Evolutionary conservation across 1,140 invertebrate genomes (phyloP), one percentile per base, ranked within the genome.

Genomic region (Drosophila jambulina): DNA sequence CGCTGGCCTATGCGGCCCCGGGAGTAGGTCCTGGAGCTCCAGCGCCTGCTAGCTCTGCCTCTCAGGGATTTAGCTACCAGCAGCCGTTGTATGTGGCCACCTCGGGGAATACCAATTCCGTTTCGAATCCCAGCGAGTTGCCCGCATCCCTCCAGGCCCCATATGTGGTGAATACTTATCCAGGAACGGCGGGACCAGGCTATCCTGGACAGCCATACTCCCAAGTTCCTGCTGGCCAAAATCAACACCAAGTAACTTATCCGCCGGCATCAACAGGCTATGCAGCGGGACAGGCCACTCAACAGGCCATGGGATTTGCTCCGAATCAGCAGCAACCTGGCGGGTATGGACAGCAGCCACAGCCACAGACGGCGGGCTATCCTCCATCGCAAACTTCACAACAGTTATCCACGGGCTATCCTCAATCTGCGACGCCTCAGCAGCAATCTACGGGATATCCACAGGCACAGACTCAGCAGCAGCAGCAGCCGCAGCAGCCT

Each of bases 61-160:
- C 63, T 0, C 79, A 75, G 19, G 72, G 61, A 23, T 90, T 69
- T 21, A 88, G 62, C 64, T 62, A 84, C 34, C 85, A 88, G 74
- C 86, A 88, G 59, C 91, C 87, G 0, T 60, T 91, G 38, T 92
- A 91, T 77, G 86, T 91, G 59, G 77, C 91, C 32, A 92, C 91
- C 7, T 75, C 81, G 6, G 38, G n/a, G 4, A 62, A 53, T 29
- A 3, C 51, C 8, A 46, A 62, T 12, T 48, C 57, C 0, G 51
- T 29, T 49, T n/a, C 56, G 9, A 53, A 76, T 27, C 46, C 54
- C 10, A 23, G 10, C 23, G 51, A 68, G 25, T 17, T 63, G n/a
- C 49, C 57, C 19, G 2, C 63, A 4, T 45, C 65, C 7, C 29
- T 67, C 0, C 78, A 80, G 23, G 63, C 56, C 12, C 61, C 76